phyloP scores from a whole-genome alignment of 37 sponge, comb jelly and placozoan species.

The Theonella swinhoei region DNA sequence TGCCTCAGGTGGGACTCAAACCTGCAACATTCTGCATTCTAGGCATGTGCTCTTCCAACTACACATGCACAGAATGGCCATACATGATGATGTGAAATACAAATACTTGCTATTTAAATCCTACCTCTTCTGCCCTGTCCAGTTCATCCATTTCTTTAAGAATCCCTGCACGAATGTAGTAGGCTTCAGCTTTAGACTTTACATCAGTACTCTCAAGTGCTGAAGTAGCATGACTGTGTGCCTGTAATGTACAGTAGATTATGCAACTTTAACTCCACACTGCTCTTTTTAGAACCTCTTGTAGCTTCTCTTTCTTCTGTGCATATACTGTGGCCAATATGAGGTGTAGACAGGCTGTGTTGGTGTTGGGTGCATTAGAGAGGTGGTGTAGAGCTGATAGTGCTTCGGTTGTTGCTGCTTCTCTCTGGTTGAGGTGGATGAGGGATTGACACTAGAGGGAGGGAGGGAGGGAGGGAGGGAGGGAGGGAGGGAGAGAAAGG shows the following conservation, averaged over 20 bases:
- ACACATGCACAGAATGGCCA: slow-evolving; percentile 7
- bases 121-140: slow-evolving; percentile 30
- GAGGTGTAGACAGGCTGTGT: background rate
- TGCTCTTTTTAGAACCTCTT: no score
- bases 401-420: background rate
- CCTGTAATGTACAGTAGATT: no score
- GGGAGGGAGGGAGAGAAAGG: no score
- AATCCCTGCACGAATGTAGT: slow-evolving; percentile 8
- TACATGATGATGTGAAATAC: no score
- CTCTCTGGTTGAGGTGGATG: background rate
- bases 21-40: no score
- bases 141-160: slow-evolving; percentile 33
- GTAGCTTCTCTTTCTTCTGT: background rate
- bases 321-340: background rate
- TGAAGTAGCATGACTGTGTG: background rate
- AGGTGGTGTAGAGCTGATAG: background rate
- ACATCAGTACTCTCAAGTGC: slow-evolving; percentile 2
- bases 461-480: background rate
- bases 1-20: background rate
- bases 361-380: background rate
- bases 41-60: background rate
- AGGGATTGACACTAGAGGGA: background rate
- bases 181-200: background rate
- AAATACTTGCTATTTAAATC: no score
- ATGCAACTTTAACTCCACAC: no score